These are phyloP conservation scores for Drosophila nebulosa DNA, from an alignment of 1,140 invertebrate genomes.

Conservation along the genomic window DNA sequence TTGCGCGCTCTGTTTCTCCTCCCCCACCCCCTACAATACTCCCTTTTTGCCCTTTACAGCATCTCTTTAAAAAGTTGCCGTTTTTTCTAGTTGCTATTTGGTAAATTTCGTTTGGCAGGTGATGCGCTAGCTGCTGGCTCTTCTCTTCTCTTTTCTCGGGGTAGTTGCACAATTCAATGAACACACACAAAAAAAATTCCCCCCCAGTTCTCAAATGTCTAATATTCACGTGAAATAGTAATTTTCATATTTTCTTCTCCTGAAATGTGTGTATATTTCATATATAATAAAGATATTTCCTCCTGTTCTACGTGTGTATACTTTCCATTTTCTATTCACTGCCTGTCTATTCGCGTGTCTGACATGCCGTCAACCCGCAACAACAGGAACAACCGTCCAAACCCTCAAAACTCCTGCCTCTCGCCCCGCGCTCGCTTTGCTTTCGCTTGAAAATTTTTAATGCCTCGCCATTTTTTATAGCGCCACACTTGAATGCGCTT, in stretches of 20 bases:
- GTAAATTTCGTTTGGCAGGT: conserved; percentile 32
- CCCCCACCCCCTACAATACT: conserved; percentile 28
- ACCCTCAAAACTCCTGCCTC: background rate
- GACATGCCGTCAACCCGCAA: conserved; percentile 35
- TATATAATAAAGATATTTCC: conserved; percentile 30
- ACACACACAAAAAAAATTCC: conserved; percentile 42
- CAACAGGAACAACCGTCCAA: background rate
- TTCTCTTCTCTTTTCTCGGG: background rate
- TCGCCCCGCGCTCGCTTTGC: conserved; percentile 58
- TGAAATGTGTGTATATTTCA: conserved; percentile 52
- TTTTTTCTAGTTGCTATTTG: too few relatives aligned
- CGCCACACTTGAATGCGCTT: conserved; percentile 75
- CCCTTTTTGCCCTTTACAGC: background rate
- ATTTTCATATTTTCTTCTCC: conserved; percentile 35
- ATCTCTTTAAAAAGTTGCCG: background rate
- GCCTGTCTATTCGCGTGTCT: conserved; percentile 54
- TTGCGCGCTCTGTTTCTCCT: background rate
- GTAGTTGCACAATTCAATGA: conserved; percentile 55
- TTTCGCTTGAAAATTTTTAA: conserved; percentile 69
- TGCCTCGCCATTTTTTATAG: conserved; percentile 73
- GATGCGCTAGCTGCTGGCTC: conserved; percentile 30
- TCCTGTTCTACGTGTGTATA: conserved; percentile 25
- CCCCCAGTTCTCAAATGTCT: conserved; percentile 72
- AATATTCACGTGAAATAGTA: conserved; percentile 57
- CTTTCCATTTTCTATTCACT: conserved; percentile 14